Evolutionary conservation across 2,888 invertebrate species (phyloP), one percentile per base, ranked within the genome.

Genomic region (Amblyteles armatorius): DNA sequence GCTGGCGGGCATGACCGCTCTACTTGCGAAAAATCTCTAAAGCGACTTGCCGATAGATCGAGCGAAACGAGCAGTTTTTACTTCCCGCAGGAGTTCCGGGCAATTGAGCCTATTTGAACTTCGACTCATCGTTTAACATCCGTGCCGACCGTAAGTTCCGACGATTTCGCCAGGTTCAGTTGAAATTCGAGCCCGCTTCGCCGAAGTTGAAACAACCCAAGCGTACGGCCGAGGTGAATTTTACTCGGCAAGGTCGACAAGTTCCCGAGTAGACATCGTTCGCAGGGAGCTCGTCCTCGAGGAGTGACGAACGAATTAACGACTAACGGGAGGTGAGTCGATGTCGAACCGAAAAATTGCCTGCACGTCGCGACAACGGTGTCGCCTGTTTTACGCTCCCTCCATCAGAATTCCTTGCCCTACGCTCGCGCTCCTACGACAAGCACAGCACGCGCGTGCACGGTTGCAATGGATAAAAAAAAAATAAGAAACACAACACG

Each of bases 251-350:
- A 55, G 77, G 67, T 67, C 60, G 29, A 22, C 29, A 74, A 63
- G 63, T 50, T 63, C 16, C 2, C 16, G 63, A 52, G 40, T 22
- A 26, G 52, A 67, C 67, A 55, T 67, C 77, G 29, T 40, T 55
- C 13, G 16, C 55, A 36, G 52, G 9, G 22, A 36, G 40, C 52
- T 67, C 63, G 63, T 76, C 33, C 33, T 19, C 52, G 26, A 33
- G 40, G 36, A 55, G 67, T 67, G 19, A 52, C 55, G 55, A 77
- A 67, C 40, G 40, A 67, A 77, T 67, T 67, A 67, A 67, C 65
- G 67, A 76, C 33, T 36, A 50, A 50, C 50, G 36, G 50, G 26
- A 1, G 1, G 29, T 26, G 29, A 16, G 36, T 57, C 36, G 33
- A 50, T 11, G 36, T 19, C 33, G 33, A 50, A 50, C 63, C 74